These are phyloP conservation scores for Drosophila suboccidentalis DNA, from an alignment of 2,888 invertebrate genomes.

Conservation along the genomic window DNA sequence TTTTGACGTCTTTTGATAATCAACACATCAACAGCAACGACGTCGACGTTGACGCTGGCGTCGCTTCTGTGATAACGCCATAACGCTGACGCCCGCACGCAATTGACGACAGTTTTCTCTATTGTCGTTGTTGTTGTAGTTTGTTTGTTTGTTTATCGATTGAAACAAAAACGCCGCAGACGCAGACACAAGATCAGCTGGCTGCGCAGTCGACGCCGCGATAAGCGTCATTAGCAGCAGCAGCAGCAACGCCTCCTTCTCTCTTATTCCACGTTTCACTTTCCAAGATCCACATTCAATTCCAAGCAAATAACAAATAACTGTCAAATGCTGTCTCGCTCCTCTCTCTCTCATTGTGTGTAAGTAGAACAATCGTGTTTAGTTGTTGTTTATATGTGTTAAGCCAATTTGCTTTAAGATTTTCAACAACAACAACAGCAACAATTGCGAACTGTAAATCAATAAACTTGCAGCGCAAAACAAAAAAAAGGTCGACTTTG, in stretches of 20 bases:
- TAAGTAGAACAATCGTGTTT: constrained; percentile 20
- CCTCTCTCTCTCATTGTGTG: neutral
- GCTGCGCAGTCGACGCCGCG: constrained; percentile 15
- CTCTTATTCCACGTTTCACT: constrained; percentile 17
- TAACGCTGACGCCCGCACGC: constrained; percentile 48
- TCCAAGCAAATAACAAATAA: constrained; percentile 37
- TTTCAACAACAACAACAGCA: constrained; percentile 22
- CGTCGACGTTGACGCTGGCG: constrained; percentile 13
- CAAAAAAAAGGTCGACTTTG: constrained; percentile 34
- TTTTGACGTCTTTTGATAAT: constrained; percentile 66
- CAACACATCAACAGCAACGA: constrained; percentile 50
- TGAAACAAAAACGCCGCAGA: constrained; percentile 52
- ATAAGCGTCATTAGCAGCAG: constrained; percentile 29
- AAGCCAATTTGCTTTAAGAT: constrained; percentile 69
- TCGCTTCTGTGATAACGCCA: constrained; percentile 47
- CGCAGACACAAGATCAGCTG: constrained; percentile 57
- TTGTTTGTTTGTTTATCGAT: constrained; percentile 67
- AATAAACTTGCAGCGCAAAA: constrained; percentile 44
- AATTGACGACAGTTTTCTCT: constrained; percentile 51
- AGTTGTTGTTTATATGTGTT: constrained; percentile 60
- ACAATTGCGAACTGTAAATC: constrained; percentile 44
- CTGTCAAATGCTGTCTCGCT: constrained; percentile 1
- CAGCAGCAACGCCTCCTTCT: constrained; percentile 17
- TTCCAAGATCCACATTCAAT: constrained; percentile 29
- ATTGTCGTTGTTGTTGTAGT: constrained; percentile 31